These are phyloP conservation scores for Limnothrissa miodon DNA, from an alignment of 2,113 vertebrate species.

Conservation along the genomic window DNA sequence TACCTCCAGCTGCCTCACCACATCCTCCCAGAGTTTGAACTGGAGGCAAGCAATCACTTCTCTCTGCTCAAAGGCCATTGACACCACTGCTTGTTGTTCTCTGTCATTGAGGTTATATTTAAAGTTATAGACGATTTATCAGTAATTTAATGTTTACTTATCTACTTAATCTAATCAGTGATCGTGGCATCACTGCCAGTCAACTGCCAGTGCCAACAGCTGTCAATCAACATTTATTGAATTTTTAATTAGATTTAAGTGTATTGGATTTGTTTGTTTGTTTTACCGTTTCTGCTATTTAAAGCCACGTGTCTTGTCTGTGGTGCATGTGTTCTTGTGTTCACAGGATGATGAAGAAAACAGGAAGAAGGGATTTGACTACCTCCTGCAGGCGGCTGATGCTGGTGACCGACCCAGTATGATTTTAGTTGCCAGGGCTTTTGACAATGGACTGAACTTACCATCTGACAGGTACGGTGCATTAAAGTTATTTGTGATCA, in stretches of 20 bases:
- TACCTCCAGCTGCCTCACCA: constrained; percentile 89
- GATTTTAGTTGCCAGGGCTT: constrained; percentile 89
- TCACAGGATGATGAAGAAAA: constrained; percentile 84
- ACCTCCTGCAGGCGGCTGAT: constrained; percentile 86
- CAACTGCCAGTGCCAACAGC: too few species aligned
- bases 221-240: too few species aligned
- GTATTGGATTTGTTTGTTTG: not conserved
- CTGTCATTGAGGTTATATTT: too few species aligned
- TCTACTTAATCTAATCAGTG: too few species aligned
- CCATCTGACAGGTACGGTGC: constrained; percentile 79
- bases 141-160: too few species aligned
- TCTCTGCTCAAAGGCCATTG: not conserved
- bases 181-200: too few species aligned
- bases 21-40: constrained; percentile 80
- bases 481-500: not conserved
- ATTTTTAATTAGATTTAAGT: not conserved
- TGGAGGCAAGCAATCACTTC: constrained; percentile 73
- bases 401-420: constrained; percentile 91
- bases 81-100: not conserved
- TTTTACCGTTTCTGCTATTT: not conserved
- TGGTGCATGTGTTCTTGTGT: constrained; percentile 34
- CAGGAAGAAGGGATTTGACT: constrained; percentile 83
- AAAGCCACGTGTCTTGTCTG: not conserved
- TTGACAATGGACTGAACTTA: constrained; percentile 83
- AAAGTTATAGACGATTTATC: too few species aligned